phyloP scores from a whole-genome alignment of 2,113 vertebrate species.

The Lynx canadensis region DNA sequence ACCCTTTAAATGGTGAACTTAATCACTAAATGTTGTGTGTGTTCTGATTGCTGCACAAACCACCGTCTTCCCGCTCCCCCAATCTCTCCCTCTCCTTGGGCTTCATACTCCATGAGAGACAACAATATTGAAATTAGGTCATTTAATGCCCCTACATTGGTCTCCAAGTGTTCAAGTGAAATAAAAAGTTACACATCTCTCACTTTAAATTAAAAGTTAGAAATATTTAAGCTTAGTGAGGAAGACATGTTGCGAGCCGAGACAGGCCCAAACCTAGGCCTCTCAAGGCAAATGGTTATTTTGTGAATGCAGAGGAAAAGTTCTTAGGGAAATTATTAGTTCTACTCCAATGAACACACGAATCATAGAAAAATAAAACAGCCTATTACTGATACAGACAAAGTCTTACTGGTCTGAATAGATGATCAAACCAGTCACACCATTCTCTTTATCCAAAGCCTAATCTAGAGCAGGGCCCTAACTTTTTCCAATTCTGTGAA shows the following conservation, averaged over 20 bases:
- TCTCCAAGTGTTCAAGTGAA: neutral
- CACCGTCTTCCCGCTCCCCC: neutral
- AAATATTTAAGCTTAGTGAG: neutral
- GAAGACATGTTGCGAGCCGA: neutral
- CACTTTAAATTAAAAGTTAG: neutral
- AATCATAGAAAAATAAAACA: too few relatives aligned
- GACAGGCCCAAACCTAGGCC: neutral
- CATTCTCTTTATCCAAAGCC: too few relatives aligned
- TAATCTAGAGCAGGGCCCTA: too few relatives aligned
- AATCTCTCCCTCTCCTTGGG: neutral
- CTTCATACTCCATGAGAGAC: neutral
- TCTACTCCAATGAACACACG: too few relatives aligned
- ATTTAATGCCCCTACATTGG: neutral
- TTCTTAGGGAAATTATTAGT: too few relatives aligned
- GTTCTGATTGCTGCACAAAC: neutral
- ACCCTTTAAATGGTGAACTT: neutral
- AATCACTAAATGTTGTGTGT: neutral
- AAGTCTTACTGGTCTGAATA: too few relatives aligned
- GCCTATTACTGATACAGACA: too few relatives aligned
- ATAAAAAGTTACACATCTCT: neutral
- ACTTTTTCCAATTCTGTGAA: too few relatives aligned
- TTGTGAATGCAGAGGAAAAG: too few relatives aligned
- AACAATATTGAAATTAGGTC: neutral
- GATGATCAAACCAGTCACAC: too few relatives aligned
- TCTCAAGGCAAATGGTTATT: neutral